Evolutionary conservation across 1,140 invertebrate species (phyloP).

Genomic region (Drosophila kohkoa): DNA sequence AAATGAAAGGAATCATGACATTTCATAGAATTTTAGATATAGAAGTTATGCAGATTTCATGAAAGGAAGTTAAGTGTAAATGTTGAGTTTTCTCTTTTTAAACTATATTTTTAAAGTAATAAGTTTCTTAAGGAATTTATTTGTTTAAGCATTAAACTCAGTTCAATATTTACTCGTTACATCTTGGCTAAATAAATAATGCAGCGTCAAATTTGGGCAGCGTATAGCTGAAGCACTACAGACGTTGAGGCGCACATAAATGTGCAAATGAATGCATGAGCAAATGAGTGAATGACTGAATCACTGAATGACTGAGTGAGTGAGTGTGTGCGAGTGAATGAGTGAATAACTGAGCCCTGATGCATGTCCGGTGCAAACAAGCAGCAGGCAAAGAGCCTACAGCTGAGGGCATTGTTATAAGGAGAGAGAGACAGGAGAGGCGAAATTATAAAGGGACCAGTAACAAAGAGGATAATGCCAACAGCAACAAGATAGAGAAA

Average conservation of each 20-base stretch:
- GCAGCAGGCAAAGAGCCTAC: conserved; percentile 53
- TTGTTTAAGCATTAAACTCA: too few relatives aligned
- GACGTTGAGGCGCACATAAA: conserved; percentile 58
- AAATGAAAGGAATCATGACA: too few relatives aligned
- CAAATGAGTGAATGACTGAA: conserved; percentile 32
- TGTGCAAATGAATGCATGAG: conserved; percentile 73
- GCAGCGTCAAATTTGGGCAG: neutral
- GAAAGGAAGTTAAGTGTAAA: too few relatives aligned
- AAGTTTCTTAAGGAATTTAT: too few relatives aligned
- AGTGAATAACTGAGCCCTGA: conserved; percentile 47
- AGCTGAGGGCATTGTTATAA: conserved; percentile 59
- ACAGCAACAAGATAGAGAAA: conserved; percentile 17
- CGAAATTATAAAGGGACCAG: conserved; percentile 45
- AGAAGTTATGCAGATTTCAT: too few relatives aligned
- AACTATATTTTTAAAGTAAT: too few relatives aligned
- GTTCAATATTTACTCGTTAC: neutral
- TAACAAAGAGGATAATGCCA: conserved; percentile 55
- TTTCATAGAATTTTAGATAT: too few relatives aligned
- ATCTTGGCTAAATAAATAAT: neutral
- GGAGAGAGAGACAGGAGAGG: conserved; percentile 17
- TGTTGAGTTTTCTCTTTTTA: too few relatives aligned
- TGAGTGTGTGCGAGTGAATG: conserved; percentile 35
- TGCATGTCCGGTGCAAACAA: conserved; percentile 75
- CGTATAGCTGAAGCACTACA: conserved; percentile 21
- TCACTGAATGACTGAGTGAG: conserved; percentile 13